Percentiles rank a stretch among this genome's conserved stretches.
Evolutionary conservation across 2,888 invertebrate genomes (phyloP).

Genomic region (Eubasilissa splendida): DNA sequence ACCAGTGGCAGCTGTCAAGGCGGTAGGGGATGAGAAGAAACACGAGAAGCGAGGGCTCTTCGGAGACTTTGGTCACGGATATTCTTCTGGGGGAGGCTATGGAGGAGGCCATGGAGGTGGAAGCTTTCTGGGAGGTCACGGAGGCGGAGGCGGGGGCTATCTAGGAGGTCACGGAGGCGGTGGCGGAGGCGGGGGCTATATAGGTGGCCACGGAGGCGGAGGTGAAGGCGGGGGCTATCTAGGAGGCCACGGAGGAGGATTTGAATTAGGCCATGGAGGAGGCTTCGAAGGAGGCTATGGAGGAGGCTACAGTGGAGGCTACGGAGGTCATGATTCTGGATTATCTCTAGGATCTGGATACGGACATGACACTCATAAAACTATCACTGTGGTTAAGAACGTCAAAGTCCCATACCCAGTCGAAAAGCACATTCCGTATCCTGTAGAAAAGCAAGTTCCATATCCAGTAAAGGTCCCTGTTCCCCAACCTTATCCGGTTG

Average conservation of each 20-base stretch:
- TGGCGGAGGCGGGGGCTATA: constrained; percentile 59
- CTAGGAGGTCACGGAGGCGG: constrained; percentile 58
- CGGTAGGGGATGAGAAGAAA: constrained; percentile 76
- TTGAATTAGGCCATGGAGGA: constrained; percentile 59
- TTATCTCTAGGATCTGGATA: constrained; percentile 60
- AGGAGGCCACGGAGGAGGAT: constrained; percentile 57
- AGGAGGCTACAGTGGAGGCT: constrained; percentile 60
- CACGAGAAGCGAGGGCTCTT: constrained; percentile 84
- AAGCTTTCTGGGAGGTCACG: constrained; percentile 59
- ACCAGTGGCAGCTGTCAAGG: constrained; percentile 73
- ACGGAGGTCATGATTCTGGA: constrained; percentile 57
- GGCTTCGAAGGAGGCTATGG: constrained; percentile 56
- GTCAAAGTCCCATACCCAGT: constrained; percentile 83
- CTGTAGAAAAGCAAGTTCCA: constrained; percentile 78
- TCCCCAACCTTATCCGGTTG: constrained; percentile 80
- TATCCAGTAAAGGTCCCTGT: constrained; percentile 77
- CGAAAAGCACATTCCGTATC: constrained; percentile 79
- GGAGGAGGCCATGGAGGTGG: constrained; percentile 57
- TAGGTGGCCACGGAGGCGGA: constrained; percentile 59
- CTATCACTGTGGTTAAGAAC: constrained; percentile 82
- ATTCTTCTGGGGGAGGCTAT: constrained; percentile 49
- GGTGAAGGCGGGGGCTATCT: constrained; percentile 59
- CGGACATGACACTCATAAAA: constrained; percentile 74
- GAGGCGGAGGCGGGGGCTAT: constrained; percentile 59
- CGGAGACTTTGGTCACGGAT: constrained; percentile 65